A percentile compares a stretch with the other conserved stretches of the same genome.
phyloP scores from a whole-genome alignment of 2,113 vertebrate genomes.

The Sterrhoptilus dennistouni region DNA sequence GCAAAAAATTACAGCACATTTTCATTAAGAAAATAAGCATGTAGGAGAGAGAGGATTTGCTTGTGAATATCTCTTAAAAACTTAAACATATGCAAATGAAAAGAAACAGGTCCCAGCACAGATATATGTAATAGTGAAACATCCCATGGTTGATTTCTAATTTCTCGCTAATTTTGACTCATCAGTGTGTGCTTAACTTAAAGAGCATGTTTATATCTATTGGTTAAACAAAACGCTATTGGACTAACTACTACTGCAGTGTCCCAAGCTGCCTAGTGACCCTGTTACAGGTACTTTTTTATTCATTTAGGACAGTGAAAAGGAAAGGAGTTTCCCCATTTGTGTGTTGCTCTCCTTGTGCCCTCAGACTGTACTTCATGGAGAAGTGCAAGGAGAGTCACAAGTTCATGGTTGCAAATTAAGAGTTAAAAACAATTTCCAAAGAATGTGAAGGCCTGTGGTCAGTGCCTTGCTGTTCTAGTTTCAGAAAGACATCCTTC shows the following conservation, averaged over 20 bases:
- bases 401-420: not conserved
- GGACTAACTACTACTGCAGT: not conserved
- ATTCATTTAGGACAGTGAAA: not conserved
- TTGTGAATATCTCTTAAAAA: not conserved
- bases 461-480: not conserved
- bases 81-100: not conserved
- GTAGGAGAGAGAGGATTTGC: not conserved
- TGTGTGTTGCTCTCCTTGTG: not conserved
- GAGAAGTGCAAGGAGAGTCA: not conserved
- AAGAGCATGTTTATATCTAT: not conserved
- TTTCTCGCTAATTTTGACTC: slow-evolving; percentile 17
- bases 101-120: not conserved
- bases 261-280: not conserved
- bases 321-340: not conserved
- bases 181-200: not conserved
- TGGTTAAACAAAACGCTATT: not conserved
- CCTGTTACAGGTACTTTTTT: not conserved
- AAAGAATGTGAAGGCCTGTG: not conserved
- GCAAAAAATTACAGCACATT: not conserved
- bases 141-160: not conserved
- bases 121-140: not conserved
- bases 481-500: not conserved
- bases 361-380: not conserved
- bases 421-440: not conserved
- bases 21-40: slow-evolving; percentile 9